A percentile compares a stretch with the other conserved stretches of the same genome.
phyloP scores from a whole-genome alignment of 2,797 vertebrate genomes.

The Hypotaenidia okinawae region DNA sequence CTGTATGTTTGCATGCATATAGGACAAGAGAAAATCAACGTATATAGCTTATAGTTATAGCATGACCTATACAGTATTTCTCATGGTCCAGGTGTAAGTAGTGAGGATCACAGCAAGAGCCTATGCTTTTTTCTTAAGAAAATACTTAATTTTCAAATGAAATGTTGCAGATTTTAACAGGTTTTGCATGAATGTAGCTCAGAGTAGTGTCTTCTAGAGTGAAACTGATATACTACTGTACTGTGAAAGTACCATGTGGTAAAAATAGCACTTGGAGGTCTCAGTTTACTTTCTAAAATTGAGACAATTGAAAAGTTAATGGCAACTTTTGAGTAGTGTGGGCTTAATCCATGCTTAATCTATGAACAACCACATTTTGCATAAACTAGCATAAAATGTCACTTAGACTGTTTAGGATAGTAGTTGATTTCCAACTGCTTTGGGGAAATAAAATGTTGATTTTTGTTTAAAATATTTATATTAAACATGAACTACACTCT shows the following conservation, averaged over 20 bases:
- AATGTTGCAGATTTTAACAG: background rate
- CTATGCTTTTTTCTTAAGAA: background rate
- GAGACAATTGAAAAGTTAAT: background rate
- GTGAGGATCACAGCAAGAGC: background rate
- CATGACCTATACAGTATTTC: background rate
- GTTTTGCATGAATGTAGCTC: background rate
- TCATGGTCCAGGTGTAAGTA: background rate
- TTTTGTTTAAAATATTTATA: background rate
- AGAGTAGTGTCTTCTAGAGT: background rate
- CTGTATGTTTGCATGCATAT: background rate
- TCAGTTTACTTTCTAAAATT: background rate
- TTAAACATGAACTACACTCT: background rate
- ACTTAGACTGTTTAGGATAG: background rate
- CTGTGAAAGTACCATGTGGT: background rate
- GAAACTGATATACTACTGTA: background rate
- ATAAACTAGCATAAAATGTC: background rate
- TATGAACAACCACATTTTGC: background rate
- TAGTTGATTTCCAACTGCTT: background rate
- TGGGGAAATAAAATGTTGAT: background rate
- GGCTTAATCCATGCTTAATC: background rate
- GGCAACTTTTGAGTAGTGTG: background rate
- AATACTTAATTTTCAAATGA: background rate
- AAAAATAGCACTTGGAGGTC: background rate
- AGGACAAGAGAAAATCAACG: background rate
- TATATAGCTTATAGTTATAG: background rate